Conservation (phyloP, 2,888 invertebrate genomes). For the Agapostemon virescens region DNA sequence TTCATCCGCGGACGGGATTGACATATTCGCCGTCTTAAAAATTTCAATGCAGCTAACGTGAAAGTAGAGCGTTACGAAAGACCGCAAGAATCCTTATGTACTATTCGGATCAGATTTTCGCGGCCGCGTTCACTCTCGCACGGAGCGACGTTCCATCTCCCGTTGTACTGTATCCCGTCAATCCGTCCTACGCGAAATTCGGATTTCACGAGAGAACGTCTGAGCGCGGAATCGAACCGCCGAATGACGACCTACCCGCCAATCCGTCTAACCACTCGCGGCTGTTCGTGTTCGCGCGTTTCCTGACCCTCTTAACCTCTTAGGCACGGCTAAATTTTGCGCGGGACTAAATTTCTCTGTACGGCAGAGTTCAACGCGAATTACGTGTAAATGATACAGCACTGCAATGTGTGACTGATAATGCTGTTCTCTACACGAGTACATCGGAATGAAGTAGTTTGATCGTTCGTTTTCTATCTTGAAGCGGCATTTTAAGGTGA, state of each 20-base stretch:
- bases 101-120: constrained; percentile 52
- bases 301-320: no score
- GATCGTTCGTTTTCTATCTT: no score
- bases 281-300: background rate
- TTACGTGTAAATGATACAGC: no score
- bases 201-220: background rate
- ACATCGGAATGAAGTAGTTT: no score
- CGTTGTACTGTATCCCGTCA: background rate
- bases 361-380: no score
- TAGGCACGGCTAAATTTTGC: no score
- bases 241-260: constrained; percentile 4
- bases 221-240: constrained; percentile 10
- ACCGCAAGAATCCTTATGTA: constrained; percentile 36
- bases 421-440: no score
- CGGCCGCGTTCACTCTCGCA: background rate
- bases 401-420: no score
- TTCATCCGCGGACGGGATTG: constrained; percentile 44
- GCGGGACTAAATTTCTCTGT: no score
- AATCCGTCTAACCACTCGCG: constrained; percentile 14
- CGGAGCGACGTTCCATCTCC: background rate
- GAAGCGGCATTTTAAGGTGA: no score
- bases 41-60: constrained; percentile 42
- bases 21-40: constrained; percentile 53
- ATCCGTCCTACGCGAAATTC: constrained; percentile 30
- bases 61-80: constrained; percentile 26